phyloP scores from a whole-genome alignment of 1,140 invertebrate species.

The Sarcophaga peregrina region DNA sequence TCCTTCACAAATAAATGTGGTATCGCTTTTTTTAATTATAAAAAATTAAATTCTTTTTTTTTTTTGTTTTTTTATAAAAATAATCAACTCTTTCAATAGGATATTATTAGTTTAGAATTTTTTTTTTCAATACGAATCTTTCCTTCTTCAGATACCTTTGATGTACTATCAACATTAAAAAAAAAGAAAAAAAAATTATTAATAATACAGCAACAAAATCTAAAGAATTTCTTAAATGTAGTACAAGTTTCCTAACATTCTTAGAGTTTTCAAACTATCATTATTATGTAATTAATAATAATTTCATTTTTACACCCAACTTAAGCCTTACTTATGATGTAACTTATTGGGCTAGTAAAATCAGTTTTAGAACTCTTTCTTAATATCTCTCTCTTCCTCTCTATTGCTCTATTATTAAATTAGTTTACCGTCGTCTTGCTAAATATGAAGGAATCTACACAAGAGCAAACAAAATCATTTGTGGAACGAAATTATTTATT shows the following conservation, averaged over 20 bases:
- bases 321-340: neutral
- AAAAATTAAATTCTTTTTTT: neutral
- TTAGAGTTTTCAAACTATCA: conserved; percentile 27
- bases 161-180: conserved; percentile 17
- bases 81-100: conserved; percentile 20
- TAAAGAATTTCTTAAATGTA: conserved; percentile 22
- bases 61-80: neutral
- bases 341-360: conserved; percentile 18
- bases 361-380: conserved; percentile 15
- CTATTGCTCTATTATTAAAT: neutral
- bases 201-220: neutral
- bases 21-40: conserved; percentile 28
- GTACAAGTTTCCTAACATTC: conserved; percentile 4
- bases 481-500: neutral
- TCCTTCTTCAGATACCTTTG: conserved; percentile 37
- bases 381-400: too few species aligned
- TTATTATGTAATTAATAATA: neutral
- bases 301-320: conserved; percentile 24
- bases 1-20: conserved; percentile 28
- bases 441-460: neutral
- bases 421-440: neutral
- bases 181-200: neutral
- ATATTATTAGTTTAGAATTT: conserved; percentile 22
- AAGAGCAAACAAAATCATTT: neutral
- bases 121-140: neutral